Evolutionary conservation across 92 coral and sea anemone genomes (phyloP), one percentile per base, ranked within the genome.

Genomic region (Zoanthus sansibaricus): DNA sequence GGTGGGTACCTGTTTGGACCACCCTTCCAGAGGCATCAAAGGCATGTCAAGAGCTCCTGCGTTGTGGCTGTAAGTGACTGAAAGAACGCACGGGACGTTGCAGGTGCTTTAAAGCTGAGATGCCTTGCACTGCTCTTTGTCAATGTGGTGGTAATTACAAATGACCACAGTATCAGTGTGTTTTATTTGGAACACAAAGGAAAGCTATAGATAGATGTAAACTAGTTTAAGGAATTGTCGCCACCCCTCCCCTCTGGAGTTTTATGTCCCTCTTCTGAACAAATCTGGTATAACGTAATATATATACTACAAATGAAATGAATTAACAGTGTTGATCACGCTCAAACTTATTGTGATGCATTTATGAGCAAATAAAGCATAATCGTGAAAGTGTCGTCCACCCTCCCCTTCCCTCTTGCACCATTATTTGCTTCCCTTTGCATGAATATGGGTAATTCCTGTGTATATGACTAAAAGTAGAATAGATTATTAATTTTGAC

Each of bases 1-100:
- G 70, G 13, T 54, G 83, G 83, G 14, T 17, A 17, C 83, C 83
- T 5, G 21, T 54, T 30, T 78, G 83, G 45, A 78, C 83, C 37
- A 78, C 70, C 83, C 46, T 78, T 54, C 83, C 69, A 54, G 83
- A 78, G 83, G 83, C 83, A 54, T 78, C 83, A 11, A 78, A 78
- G 83, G 47, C 52, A 31, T 78, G 83, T 16, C 70, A 51, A 78
- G 71, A 78, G 83, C 70, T 78, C 83, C 31, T 78, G 70, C 46
- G 83, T 30, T 54, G 83, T 78, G 46, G 70, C 14, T 78, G 70
- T 11, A 78, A 78, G 45, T 78, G 15, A 42, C 25, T 54, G 47
- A 78, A 54, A 5, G 46, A 47, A 31, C 21, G 71, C 83, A 78
- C 71, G 1, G 83, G 83, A 78, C 17, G 71, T 20, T 78, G 83